These are phyloP conservation scores for Lophotriccus pileatus DNA, from an alignment of 2,797 vertebrate genomes.

Conservation along the genomic window DNA sequence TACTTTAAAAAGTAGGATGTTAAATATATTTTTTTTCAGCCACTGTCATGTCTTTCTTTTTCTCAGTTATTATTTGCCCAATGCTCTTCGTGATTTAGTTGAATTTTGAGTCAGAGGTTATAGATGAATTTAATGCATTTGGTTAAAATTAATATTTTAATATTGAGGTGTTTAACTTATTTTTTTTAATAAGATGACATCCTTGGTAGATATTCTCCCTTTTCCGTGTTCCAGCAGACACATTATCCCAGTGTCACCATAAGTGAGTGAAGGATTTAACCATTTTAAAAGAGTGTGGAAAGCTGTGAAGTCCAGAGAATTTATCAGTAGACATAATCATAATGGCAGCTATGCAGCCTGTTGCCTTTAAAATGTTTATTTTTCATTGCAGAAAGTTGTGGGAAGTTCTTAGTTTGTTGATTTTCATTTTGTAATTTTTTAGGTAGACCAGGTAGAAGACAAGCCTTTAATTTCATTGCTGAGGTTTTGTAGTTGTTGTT, in stretches of 20 bases:
- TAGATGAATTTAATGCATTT: neutral
- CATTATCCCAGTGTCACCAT: neutral
- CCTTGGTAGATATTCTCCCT: neutral
- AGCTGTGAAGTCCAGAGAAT: neutral
- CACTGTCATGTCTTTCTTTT: neutral
- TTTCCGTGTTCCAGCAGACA: neutral
- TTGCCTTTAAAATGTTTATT: neutral
- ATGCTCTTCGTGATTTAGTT: neutral
- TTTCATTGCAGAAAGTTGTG: neutral
- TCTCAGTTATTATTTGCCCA: neutral
- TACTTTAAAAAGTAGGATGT: neutral
- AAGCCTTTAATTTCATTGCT: neutral
- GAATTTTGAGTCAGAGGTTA: neutral
- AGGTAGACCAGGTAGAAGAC: neutral
- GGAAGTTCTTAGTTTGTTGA: neutral
- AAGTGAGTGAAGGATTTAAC: rapidly evolving
- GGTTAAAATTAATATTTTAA: neutral
- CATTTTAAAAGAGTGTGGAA: neutral
- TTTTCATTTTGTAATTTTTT: neutral
- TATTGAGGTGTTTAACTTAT: neutral
- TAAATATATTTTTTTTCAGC: neutral
- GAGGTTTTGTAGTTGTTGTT: rapidly evolving
- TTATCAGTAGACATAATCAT: neutral
- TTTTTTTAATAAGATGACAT: neutral
- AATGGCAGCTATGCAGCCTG: neutral